Evolutionary conservation across 2,113 vertebrate genomes (phyloP).

Genomic region (Prinia subflava): DNA sequence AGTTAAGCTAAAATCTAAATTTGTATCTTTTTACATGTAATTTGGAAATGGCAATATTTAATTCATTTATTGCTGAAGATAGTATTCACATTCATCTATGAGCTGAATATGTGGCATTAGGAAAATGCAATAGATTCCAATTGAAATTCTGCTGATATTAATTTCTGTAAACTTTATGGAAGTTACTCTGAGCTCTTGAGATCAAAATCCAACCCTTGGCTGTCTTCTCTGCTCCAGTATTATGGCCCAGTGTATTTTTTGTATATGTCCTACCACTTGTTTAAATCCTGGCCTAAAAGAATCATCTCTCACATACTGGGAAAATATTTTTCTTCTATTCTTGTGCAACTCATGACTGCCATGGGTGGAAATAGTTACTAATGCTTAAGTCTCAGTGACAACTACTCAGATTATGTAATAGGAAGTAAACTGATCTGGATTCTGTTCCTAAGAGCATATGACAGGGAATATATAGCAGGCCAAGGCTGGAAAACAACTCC

Average conservation of each 20-base stretch:
- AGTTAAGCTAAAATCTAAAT: not conserved
- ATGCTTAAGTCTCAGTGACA: not conserved
- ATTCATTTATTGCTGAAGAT: not conserved
- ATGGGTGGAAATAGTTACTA: slow-evolving; percentile 27
- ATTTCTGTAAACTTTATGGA: not conserved
- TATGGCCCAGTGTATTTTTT: not conserved
- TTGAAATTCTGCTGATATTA: not conserved
- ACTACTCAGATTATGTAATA: slow-evolving; percentile 41
- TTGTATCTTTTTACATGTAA: not conserved
- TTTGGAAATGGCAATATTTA: not conserved
- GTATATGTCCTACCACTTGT: not conserved
- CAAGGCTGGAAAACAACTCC: not conserved
- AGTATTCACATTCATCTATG: not conserved
- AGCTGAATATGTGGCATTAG: not conserved
- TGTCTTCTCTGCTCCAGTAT: not conserved
- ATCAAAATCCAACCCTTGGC: not conserved
- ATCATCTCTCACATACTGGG: not conserved
- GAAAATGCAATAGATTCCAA: not conserved
- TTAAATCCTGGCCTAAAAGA: not conserved
- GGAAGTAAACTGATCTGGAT: slow-evolving; percentile 50
- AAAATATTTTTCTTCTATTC: slow-evolving; percentile 6
- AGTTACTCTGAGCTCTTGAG: not conserved
- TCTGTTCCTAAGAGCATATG: slow-evolving; percentile 22
- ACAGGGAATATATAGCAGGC: slow-evolving; percentile 41
- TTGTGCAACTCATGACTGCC: not conserved